phyloP scores from a whole-genome alignment of 2,797 vertebrate genomes.

The Cossypha heuglini region DNA sequence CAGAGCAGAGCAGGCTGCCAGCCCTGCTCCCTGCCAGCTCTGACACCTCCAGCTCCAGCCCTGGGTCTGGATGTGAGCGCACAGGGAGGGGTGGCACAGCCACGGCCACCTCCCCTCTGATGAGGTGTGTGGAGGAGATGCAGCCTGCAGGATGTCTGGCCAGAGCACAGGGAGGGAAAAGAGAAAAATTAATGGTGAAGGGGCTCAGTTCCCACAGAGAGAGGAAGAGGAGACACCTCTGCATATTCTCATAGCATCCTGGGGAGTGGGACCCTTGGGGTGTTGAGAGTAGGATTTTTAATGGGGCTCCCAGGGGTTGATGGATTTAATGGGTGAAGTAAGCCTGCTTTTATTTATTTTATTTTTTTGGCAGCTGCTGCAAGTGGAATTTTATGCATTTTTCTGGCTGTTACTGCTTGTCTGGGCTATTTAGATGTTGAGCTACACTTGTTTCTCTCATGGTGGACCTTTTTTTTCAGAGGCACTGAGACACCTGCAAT shows the following conservation, averaged over 20 bases:
- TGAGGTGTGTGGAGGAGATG: neutral
- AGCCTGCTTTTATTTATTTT: constrained; percentile 50
- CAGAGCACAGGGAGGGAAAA: neutral
- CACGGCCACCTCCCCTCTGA: neutral
- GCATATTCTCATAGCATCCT: neutral
- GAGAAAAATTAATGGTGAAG: neutral
- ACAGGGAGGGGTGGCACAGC: constrained; percentile 6
- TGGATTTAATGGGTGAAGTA: constrained; percentile 56
- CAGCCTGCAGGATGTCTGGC: neutral
- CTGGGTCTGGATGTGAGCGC: neutral
- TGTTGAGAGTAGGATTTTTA: neutral
- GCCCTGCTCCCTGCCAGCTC: constrained; percentile 17
- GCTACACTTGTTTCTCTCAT: neutral
- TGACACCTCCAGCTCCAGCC: constrained; percentile 8
- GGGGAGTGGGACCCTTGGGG: constrained; percentile 36
- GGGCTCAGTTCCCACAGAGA: neutral
- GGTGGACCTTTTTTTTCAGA: neutral
- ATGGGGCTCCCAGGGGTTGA: constrained; percentile 12
- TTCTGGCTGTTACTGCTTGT: constrained; percentile 57
- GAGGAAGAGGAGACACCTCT: neutral
- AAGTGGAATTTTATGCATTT: constrained; percentile 60
- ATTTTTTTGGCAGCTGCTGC: constrained; percentile 50
- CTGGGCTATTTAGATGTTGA: constrained; percentile 31
- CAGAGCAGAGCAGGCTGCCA: constrained; percentile 7
- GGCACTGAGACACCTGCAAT: neutral